phyloP scores from a whole-genome alignment of 1,140 invertebrate species.

The Drosophila sturtevanti region DNA sequence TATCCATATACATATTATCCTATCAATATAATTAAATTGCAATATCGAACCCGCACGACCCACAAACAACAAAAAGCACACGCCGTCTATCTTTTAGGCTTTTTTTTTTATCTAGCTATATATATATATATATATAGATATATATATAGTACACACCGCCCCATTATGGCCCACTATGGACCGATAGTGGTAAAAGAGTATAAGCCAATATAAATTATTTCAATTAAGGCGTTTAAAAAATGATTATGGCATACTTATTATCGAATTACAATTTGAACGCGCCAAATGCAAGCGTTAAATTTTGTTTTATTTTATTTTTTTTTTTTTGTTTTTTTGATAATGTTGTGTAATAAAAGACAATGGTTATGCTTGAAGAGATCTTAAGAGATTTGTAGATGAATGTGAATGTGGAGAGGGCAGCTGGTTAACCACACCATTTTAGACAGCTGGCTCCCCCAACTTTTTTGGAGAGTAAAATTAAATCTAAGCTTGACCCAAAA shows the following conservation, averaged over 20 bases:
- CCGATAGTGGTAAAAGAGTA: background rate
- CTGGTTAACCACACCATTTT: slow-evolving; percentile 26
- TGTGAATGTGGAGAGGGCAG: slow-evolving; percentile 1
- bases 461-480: slow-evolving; percentile 57
- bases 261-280: slow-evolving; percentile 66
- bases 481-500: slow-evolving; percentile 79
- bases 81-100: background rate
- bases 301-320: slow-evolving; percentile 46
- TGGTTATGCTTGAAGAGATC: slow-evolving; percentile 41
- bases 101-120: background rate
- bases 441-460: background rate
- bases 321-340: slow-evolving; percentile 52
- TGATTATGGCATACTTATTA: slow-evolving; percentile 76
- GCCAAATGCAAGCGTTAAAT: slow-evolving; percentile 60
- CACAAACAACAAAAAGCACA: slow-evolving; percentile 12
- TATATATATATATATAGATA: slow-evolving; percentile 14
- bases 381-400: slow-evolving; percentile 26
- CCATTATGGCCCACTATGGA: slow-evolving; percentile 21
- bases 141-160: slow-evolving; percentile 23
- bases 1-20: slow-evolving; percentile 3
- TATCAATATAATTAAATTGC: slow-evolving; percentile 70
- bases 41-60: slow-evolving; percentile 40
- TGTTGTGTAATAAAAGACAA: slow-evolving; percentile 75
- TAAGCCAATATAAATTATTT: slow-evolving; percentile 69
- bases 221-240: slow-evolving; percentile 78